Evolutionary conservation across 2,113 vertebrate genomes (phyloP).

Genomic region (Petrocephalus zakoni): DNA sequence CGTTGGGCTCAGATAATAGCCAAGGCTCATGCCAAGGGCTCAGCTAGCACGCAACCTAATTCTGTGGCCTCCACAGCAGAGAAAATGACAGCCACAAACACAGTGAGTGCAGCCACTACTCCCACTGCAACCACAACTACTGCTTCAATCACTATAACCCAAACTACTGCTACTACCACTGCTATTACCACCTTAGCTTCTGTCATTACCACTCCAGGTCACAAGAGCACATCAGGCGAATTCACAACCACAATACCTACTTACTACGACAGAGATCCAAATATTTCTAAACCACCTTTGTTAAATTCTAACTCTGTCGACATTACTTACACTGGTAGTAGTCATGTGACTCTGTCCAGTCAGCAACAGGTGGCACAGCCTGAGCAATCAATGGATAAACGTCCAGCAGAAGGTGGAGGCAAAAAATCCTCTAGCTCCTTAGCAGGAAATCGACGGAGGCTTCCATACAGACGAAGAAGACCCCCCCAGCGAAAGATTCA

Average conservation of each 20-base stretch:
- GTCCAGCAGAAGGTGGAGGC: slow-evolving; percentile 31
- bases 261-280: slow-evolving; percentile 3
- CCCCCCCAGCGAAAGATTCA: slow-evolving; percentile 44
- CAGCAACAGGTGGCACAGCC: slow-evolving; percentile 20
- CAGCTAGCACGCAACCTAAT: slow-evolving; percentile 30
- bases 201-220: background rate
- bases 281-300: slow-evolving; percentile 20
- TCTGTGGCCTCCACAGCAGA: slow-evolving; percentile 27
- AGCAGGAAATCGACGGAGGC: slow-evolving; percentile 46
- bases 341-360: slow-evolving; percentile 12
- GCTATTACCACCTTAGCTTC: background rate
- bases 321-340: background rate
- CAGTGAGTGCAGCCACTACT: slow-evolving; percentile 29
- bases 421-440: slow-evolving; percentile 32
- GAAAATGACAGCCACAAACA: background rate
- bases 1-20: slow-evolving; percentile 59
- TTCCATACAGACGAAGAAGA: slow-evolving; percentile 51
- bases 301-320: slow-evolving; percentile 26
- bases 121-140: background rate
- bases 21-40: slow-evolving; percentile 53
- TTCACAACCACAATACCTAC: slow-evolving; percentile 15
- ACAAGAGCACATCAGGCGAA: background rate
- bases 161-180: slow-evolving; percentile 12
- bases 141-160: slow-evolving; percentile 6
- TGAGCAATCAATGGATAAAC: slow-evolving; percentile 30